These are phyloP conservation scores for Cydia amplana DNA, from an alignment of 1,140 invertebrate genomes.

Conservation along the genomic window DNA sequence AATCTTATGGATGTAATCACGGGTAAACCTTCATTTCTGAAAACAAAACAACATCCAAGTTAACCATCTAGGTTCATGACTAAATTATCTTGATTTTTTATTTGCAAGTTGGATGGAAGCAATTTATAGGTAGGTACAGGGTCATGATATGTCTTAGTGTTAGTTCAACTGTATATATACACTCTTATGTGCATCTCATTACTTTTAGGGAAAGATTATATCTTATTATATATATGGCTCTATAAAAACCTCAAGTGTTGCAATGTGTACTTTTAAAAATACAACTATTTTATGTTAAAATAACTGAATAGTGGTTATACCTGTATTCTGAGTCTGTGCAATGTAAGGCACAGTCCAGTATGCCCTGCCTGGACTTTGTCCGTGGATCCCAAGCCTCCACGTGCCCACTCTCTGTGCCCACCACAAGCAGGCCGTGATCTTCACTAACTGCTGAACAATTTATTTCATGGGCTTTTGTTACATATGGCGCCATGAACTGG, in stretches of 20 bases:
- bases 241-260: too few relatives aligned
- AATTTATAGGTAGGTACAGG: too few relatives aligned
- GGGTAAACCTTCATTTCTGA: constrained; percentile 84
- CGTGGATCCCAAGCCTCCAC: constrained; percentile 98
- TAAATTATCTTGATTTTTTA: too few relatives aligned
- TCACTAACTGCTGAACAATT: constrained; percentile 95
- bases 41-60: constrained; percentile 41
- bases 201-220: too few relatives aligned
- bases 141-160: too few relatives aligned
- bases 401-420: constrained; percentile 94
- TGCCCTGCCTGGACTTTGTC: constrained; percentile 85
- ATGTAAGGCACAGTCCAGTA: constrained; percentile 92
- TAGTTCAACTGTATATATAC: too few relatives aligned
- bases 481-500: constrained; percentile 92
- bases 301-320: constrained; percentile 44
- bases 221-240: too few relatives aligned
- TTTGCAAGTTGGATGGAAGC: too few relatives aligned
- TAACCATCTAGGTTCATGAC: neutral
- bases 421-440: constrained; percentile 91
- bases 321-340: constrained; percentile 63
- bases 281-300: constrained; percentile 12
- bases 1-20: constrained; percentile 90
- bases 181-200: too few relatives aligned
- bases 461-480: constrained; percentile 86
- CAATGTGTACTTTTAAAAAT: too few relatives aligned